These are phyloP conservation scores for Atrina japonica DNA, from an alignment of 2,888 invertebrate species.

Conservation along the genomic window DNA sequence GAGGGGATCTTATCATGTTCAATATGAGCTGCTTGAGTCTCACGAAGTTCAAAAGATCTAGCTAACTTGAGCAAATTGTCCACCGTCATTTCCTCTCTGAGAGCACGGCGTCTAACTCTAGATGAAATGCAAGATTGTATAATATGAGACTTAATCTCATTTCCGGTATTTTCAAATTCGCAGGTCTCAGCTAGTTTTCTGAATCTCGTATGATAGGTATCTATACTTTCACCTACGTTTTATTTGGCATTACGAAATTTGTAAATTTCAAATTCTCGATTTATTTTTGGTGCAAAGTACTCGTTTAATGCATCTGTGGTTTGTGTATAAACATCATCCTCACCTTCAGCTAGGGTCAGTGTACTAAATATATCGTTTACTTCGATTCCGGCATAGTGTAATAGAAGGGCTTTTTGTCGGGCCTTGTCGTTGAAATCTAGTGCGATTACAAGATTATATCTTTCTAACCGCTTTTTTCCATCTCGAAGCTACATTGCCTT, in stretches of 20 bases:
- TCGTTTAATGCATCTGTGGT: slow-evolving; percentile 15
- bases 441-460: not conserved
- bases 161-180: slow-evolving; percentile 3
- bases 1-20: too few species aligned
- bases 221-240: slow-evolving; percentile 1
- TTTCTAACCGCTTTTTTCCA: not conserved
- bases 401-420: not conserved
- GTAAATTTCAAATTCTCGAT: slow-evolving; percentile 18
- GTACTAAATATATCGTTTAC: not conserved
- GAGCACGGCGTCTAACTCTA: not conserved
- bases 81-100: slow-evolving; percentile 13
- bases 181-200: slow-evolving; percentile 20
- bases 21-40: not conserved
- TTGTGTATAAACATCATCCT: slow-evolving; percentile 20
- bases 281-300: slow-evolving; percentile 11
- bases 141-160: slow-evolving; percentile 23
- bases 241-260: slow-evolving; percentile 8
- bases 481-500: too few species aligned
- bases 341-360: slow-evolving; percentile 1
- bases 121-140: slow-evolving; percentile 24
- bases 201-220: slow-evolving; percentile 12
- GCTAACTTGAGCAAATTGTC: not conserved
- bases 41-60: slow-evolving; percentile 33
- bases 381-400: not conserved
- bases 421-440: not conserved